phyloP scores from a whole-genome alignment of 2,113 vertebrate species.

The Melanerpes formicivorus region DNA sequence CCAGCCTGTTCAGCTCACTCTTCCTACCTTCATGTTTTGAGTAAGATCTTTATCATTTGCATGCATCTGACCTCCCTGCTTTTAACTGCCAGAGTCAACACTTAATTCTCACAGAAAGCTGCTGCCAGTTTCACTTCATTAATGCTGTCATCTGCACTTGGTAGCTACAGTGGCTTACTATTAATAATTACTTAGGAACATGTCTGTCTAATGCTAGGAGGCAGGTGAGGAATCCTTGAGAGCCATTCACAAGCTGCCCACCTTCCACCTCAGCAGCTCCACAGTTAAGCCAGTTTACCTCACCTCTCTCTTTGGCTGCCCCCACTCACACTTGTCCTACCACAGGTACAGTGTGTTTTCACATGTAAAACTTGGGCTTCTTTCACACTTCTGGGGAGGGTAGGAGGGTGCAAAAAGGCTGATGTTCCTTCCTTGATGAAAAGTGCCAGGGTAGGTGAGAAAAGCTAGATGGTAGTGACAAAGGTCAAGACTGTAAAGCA shows the following conservation, averaged over 20 bases:
- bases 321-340: neutral
- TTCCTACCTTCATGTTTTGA: neutral
- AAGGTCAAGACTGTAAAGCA: neutral
- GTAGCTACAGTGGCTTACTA: neutral
- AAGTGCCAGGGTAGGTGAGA: neutral
- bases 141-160: slow-evolving; percentile 25
- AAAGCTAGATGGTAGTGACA: neutral
- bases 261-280: neutral
- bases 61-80: neutral
- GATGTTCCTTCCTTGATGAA: neutral
- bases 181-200: slow-evolving; percentile 36
- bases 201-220: neutral
- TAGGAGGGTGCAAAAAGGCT: neutral
- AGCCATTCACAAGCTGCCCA: neutral
- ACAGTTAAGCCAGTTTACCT: neutral
- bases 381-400: neutral
- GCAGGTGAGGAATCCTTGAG: neutral
- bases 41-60: slow-evolving; percentile 17
- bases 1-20: no score
- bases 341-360: neutral
- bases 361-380: neutral
- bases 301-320: neutral
- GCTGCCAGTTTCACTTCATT: slow-evolving; percentile 48
- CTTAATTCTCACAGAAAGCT: slow-evolving; percentile 14
- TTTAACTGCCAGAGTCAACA: neutral